A percentile compares a stretch with the other conserved stretches of the same genome.
phyloP scores from a whole-genome alignment of 2,113 vertebrate species.

The Ranitomeya variabilis region DNA sequence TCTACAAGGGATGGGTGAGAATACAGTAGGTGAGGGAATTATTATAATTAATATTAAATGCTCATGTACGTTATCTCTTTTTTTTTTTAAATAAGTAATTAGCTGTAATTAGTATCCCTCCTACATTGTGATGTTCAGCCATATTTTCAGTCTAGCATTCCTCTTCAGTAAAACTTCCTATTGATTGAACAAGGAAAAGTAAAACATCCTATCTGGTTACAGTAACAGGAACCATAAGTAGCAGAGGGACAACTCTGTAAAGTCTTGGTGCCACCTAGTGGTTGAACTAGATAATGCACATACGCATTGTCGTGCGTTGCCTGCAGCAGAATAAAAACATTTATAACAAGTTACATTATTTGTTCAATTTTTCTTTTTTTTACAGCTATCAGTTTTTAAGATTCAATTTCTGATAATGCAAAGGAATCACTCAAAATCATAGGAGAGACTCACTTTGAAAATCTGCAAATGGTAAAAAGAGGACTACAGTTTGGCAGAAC shows the following conservation, averaged over 20 bases:
- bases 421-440: not conserved
- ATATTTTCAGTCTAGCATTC: not conserved
- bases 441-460: not conserved
- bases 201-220: not conserved
- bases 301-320: not conserved
- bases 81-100: too few species aligned
- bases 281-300: not conserved
- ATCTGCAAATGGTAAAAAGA: not conserved
- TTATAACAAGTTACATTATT: not conserved
- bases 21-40: too few species aligned
- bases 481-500: not conserved
- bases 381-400: not conserved
- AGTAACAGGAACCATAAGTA: not conserved
- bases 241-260: not conserved
- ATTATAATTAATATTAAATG: too few species aligned
- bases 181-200: too few species aligned
- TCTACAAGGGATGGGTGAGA: too few species aligned
- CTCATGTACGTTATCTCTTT: too few species aligned
- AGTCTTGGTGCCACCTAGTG: slow-evolving; percentile 11
- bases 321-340: not conserved
- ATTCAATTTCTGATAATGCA: too few species aligned
- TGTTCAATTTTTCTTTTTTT: not conserved
- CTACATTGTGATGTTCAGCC: not conserved
- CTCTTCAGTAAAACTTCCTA: not conserved
- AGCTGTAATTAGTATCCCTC: not conserved